These are phyloP conservation scores for Geodia barretti DNA, from an alignment of 37 sponge, comb jelly and placozoan genomes.

Conservation along the genomic window DNA sequence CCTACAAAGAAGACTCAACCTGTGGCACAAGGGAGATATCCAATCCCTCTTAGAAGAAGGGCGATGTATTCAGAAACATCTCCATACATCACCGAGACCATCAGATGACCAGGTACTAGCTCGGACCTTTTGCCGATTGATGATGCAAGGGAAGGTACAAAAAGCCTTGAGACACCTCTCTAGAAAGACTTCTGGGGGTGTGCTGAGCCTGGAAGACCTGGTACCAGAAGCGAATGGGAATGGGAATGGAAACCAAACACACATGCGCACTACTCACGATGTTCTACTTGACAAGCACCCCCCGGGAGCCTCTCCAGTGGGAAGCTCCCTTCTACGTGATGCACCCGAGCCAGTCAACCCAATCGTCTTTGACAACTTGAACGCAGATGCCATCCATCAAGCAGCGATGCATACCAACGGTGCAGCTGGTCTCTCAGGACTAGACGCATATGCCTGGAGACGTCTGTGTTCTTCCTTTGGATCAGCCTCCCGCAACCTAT, in stretches of 20 bases:
- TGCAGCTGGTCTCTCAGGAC: neutral
- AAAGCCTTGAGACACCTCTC: neutral
- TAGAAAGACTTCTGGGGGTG: conserved; percentile 13
- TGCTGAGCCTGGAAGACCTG: neutral
- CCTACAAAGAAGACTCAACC: neutral
- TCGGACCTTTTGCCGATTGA: neutral
- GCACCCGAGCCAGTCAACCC: neutral
- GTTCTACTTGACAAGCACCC: conserved; percentile 1
- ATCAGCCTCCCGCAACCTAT: too few relatives aligned
- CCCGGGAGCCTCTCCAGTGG: neutral
- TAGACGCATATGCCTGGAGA: neutral
- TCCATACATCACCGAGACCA: neutral
- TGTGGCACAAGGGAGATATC: conserved; percentile 6
- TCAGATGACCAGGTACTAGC: neutral
- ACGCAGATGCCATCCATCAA: neutral
- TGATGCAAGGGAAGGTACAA: conserved; percentile 14
- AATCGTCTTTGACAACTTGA: neutral
- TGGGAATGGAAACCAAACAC: conserved; percentile 7
- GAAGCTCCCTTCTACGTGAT: neutral
- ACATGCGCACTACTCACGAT: neutral
- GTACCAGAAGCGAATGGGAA: conserved; percentile 1
- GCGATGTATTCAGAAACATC: neutral
- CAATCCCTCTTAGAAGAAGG: neutral
- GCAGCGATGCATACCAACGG: neutral
- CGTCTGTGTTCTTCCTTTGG: neutral